A percentile compares a stretch with the other conserved stretches of the same genome.
Conservation (phyloP, 2,797 vertebrate species). For the Halcyon leucocephala region DNA sequence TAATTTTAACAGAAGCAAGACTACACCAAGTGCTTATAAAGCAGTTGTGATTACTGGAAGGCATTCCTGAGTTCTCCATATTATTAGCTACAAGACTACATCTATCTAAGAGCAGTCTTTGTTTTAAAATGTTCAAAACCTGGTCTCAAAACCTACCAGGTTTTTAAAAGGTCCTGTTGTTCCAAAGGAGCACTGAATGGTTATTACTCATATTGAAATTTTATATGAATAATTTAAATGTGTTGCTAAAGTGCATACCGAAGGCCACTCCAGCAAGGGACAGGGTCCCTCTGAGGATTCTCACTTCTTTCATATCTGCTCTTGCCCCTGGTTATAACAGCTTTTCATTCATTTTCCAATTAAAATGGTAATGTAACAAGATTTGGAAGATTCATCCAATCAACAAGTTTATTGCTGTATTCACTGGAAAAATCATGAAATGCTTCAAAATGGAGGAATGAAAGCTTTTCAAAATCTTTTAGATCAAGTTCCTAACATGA, state of each 20-base stretch:
- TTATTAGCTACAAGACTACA: neutral
- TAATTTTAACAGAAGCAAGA: slow-evolving; percentile 33
- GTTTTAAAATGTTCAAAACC: neutral
- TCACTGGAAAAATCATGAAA: neutral
- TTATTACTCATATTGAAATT: neutral
- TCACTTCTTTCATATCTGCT: neutral
- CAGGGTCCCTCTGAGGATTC: neutral
- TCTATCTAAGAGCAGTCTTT: neutral
- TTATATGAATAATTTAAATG: slow-evolving; percentile 12
- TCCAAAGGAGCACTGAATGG: neutral
- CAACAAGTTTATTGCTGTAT: neutral
- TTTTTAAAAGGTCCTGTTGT: neutral
- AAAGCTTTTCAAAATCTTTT: neutral
- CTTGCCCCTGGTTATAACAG: slow-evolving; percentile 34
- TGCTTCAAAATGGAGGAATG: neutral
- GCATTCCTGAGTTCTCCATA: neutral
- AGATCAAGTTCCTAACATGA: neutral
- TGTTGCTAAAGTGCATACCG: neutral
- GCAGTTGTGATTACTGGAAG: slow-evolving; percentile 5
- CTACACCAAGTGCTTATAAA: neutral
- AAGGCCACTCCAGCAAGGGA: neutral
- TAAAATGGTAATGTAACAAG: slow-evolving; percentile 22
- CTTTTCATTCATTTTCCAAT: slow-evolving; percentile 44
- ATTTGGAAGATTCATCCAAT: neutral
- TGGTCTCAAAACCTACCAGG: neutral